Evolutionary conservation across 30 jellyfish, hydroid and myxozoan genomes (phyloP).

Genomic region (Chrysaora quinquecirrha): DNA sequence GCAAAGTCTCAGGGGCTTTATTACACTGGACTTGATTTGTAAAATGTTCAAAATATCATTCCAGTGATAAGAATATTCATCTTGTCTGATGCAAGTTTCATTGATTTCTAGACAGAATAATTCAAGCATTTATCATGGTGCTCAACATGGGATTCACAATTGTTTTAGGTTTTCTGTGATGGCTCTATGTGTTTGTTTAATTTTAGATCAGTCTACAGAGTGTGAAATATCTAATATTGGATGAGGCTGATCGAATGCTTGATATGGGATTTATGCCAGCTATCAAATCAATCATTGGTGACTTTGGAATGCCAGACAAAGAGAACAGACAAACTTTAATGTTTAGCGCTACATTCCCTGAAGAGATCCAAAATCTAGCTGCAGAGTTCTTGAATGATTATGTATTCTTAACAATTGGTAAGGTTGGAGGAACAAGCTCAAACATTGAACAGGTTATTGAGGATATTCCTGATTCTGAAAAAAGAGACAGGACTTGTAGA

Average conservation of each 20-base stretch:
- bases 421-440: constrained; percentile 98
- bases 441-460: constrained; percentile 82
- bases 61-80: too few relatives aligned
- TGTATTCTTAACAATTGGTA: constrained; percentile 94
- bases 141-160: too few relatives aligned
- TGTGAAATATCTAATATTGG: constrained; percentile 79
- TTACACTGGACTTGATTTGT: too few relatives aligned
- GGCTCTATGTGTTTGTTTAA: too few relatives aligned
- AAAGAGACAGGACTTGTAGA: constrained; percentile 85
- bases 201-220: constrained; percentile 67
- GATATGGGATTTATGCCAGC: constrained; percentile 98
- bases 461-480: constrained; percentile 75
- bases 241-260: constrained; percentile 98
- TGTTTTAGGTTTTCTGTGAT: too few relatives aligned
- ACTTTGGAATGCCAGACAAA: constrained; percentile 87
- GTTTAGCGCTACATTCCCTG: constrained; percentile 99
- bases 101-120: too few relatives aligned
- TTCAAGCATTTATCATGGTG: too few relatives aligned
- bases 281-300: constrained; percentile 59
- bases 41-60: too few relatives aligned
- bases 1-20: too few relatives aligned
- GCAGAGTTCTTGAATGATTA: constrained; percentile 84
- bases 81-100: too few relatives aligned
- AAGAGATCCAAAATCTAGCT: constrained; percentile 95
- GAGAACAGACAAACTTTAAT: constrained; percentile 81